phyloP scores from a whole-genome alignment of 2,888 invertebrate species.

The Galerucella calmariensis region DNA sequence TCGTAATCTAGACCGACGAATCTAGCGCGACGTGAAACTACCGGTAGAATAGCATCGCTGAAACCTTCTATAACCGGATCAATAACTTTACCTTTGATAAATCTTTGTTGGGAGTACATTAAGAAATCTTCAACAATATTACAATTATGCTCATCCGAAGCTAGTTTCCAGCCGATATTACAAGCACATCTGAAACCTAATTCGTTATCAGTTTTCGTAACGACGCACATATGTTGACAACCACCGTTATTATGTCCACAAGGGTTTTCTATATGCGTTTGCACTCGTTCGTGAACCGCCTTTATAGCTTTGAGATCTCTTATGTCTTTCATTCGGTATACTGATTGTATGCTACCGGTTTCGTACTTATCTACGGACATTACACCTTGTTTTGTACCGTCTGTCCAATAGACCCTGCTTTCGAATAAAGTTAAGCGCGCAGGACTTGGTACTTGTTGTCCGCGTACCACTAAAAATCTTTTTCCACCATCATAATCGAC shows the following conservation, averaged over 20 bases:
- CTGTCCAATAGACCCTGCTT: conserved; percentile 90
- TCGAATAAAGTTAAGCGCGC: conserved; percentile 86
- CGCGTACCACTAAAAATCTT: conserved; percentile 82
- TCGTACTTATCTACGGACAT: conserved; percentile 84
- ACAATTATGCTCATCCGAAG: conserved; percentile 81
- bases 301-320: conserved; percentile 87
- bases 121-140: conserved; percentile 87
- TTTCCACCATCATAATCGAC: conserved; percentile 92
- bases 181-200: conserved; percentile 93
- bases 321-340: conserved; percentile 84
- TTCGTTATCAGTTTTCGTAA: conserved; percentile 77
- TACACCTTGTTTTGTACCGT: conserved; percentile 82
- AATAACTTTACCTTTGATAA: conserved; percentile 92
- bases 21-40: conserved; percentile 89
- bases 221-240: conserved; percentile 94
- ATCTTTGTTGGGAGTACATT: conserved; percentile 91
- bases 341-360: conserved; percentile 80
- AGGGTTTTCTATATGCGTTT: conserved; percentile 76
- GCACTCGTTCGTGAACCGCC: conserved; percentile 82
- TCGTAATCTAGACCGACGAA: conserved; percentile 97
- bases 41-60: conserved; percentile 94
- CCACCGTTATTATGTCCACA: conserved; percentile 89
- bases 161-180: conserved; percentile 85
- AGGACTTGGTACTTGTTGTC: conserved; percentile 88
- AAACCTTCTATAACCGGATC: conserved; percentile 91